Evolutionary conservation across 2,113 vertebrate species (phyloP).

Genomic region (Eupsittula cactorum): DNA sequence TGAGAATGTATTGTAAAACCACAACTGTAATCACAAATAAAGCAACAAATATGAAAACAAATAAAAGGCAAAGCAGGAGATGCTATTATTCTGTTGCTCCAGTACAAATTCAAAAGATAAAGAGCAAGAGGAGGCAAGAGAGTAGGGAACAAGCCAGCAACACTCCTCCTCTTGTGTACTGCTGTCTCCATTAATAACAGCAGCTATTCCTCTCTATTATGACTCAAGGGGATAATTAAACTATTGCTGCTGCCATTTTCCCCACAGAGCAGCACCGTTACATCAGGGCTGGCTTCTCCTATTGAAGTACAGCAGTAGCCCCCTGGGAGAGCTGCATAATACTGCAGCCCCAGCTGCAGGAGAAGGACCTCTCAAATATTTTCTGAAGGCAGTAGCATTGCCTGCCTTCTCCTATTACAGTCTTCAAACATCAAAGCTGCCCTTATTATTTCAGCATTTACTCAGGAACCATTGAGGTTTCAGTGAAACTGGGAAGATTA

Average conservation of each 20-base stretch:
- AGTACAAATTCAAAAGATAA: neutral
- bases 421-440: constrained; percentile 5
- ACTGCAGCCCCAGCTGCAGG: rapidly evolving
- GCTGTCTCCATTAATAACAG: neutral
- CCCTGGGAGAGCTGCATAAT: neutral
- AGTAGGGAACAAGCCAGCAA: neutral
- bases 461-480: neutral
- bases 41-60: neutral
- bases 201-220: neutral
- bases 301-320: neutral
- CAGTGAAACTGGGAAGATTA: constrained; percentile 24
- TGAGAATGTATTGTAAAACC: neutral
- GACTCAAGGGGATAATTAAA: constrained; percentile 38
- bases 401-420: neutral
- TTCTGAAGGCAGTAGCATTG: neutral
- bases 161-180: neutral
- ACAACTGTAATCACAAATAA: neutral
- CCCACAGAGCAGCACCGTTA: neutral
- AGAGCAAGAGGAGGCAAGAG: neutral
- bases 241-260: neutral
- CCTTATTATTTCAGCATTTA: constrained; percentile 32
- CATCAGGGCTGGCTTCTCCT: neutral
- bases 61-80: neutral
- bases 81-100: neutral
- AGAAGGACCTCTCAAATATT: neutral